phyloP scores from a whole-genome alignment of 2,797 vertebrate species.

The Darevskia mixta region DNA sequence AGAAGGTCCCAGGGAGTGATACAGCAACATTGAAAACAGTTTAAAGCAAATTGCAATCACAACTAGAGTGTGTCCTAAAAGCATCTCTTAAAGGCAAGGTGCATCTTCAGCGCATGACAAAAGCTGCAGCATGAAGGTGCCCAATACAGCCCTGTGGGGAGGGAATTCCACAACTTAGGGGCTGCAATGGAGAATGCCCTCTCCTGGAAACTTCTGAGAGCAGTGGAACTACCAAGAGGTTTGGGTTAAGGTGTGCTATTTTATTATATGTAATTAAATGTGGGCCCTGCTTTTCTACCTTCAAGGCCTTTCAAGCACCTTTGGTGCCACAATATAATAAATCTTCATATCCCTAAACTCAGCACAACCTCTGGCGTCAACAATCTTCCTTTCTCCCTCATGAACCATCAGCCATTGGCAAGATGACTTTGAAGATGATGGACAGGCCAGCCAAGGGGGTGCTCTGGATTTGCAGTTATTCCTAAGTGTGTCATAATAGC shows the following conservation, averaged over 20 bases:
- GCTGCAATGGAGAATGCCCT: no score
- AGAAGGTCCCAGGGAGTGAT: no score
- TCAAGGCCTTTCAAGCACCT: not conserved
- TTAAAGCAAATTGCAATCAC: no score
- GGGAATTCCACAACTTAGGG: no score
- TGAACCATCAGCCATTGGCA: constrained; percentile 4
- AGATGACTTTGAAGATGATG: not conserved
- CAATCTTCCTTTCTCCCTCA: not conserved
- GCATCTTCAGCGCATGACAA: no score
- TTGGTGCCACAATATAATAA: not conserved
- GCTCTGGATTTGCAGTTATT: not conserved
- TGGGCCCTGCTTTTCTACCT: not conserved
- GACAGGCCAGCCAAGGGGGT: not conserved
- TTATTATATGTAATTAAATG: not conserved
- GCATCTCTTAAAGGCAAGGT: no score
- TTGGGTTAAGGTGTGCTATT: not conserved
- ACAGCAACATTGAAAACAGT: no score
- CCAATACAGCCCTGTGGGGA: no score
- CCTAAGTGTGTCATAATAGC: not conserved
- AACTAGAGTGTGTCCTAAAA: no score
- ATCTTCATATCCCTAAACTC: not conserved
- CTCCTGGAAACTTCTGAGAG: no score
- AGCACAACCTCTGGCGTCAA: not conserved
- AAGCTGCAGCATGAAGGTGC: no score
- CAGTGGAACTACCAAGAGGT: no score